Percentiles rank a stretch among this genome's conserved stretches.
phyloP scores from a whole-genome alignment of 2,113 vertebrate species.

The Spermophilus dauricus region DNA sequence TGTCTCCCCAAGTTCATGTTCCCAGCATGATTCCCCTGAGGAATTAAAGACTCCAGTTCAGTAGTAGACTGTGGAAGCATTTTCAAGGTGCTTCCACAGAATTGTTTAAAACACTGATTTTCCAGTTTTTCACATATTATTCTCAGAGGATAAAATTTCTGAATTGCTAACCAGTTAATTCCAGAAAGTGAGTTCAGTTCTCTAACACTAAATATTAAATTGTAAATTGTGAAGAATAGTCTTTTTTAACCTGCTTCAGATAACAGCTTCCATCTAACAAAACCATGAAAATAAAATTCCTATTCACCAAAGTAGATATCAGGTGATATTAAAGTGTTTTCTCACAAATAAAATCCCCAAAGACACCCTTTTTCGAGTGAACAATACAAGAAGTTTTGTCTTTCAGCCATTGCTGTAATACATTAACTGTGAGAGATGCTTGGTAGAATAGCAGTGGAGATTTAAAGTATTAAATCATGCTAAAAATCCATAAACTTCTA shows the following conservation, averaged over 20 bases:
- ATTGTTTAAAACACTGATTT: background rate
- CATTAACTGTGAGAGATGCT: background rate
- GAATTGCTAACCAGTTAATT: background rate
- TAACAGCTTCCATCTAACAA: background rate
- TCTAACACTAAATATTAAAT: background rate
- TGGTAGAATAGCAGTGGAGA: no score
- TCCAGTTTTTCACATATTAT: background rate
- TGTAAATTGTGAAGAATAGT: background rate
- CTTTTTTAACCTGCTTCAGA: background rate
- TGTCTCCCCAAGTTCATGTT: background rate
- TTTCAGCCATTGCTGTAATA: background rate
- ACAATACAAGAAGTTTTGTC: accelerated
- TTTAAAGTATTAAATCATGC: background rate
- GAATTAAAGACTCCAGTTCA: background rate
- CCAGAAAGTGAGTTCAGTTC: background rate
- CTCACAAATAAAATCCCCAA: background rate
- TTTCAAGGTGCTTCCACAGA: background rate
- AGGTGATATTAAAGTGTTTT: background rate
- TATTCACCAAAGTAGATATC: background rate
- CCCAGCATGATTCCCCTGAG: background rate
- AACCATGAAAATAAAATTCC: background rate
- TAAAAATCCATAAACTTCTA: background rate
- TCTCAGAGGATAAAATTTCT: background rate
- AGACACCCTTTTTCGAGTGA: background rate
- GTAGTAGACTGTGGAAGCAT: background rate